phyloP scores from a whole-genome alignment of 2,888 invertebrate genomes.

The Yponomeuta plumbellus region DNA sequence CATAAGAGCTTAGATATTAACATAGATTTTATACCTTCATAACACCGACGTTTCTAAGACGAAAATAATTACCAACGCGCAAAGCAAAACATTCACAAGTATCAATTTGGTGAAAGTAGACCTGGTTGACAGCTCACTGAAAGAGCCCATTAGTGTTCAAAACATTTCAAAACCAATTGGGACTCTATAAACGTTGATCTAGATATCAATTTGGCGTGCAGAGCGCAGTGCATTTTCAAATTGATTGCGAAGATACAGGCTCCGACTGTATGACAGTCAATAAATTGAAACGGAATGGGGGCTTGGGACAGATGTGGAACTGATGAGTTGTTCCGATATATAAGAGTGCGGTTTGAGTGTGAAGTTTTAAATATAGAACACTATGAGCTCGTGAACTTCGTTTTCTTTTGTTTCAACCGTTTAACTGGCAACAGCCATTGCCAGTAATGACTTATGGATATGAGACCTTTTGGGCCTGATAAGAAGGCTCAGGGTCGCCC shows the following conservation, averaged over 20 bases:
- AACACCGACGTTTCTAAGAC: no score
- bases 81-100: no score
- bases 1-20: no score
- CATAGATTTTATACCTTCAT: no score
- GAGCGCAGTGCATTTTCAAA: constrained; percentile 1
- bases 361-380: not conserved
- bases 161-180: not conserved
- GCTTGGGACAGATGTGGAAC: constrained; percentile 12
- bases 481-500: no score
- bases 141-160: not conserved
- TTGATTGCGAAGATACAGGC: constrained; percentile 16
- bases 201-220: not conserved
- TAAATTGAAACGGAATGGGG: constrained; percentile 17
- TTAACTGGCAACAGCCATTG: no score
- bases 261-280: constrained; percentile 13
- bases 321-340: not conserved
- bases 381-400: not conserved
- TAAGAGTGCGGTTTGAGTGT: not conserved
- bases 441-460: no score
- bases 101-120: no score
- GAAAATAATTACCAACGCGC: no score
- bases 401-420: not conserved
- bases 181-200: not conserved
- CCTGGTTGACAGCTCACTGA: not conserved
- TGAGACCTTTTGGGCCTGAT: no score